phyloP scores from a whole-genome alignment of 2,888 invertebrate genomes.

The Phymatocera aterrima region DNA sequence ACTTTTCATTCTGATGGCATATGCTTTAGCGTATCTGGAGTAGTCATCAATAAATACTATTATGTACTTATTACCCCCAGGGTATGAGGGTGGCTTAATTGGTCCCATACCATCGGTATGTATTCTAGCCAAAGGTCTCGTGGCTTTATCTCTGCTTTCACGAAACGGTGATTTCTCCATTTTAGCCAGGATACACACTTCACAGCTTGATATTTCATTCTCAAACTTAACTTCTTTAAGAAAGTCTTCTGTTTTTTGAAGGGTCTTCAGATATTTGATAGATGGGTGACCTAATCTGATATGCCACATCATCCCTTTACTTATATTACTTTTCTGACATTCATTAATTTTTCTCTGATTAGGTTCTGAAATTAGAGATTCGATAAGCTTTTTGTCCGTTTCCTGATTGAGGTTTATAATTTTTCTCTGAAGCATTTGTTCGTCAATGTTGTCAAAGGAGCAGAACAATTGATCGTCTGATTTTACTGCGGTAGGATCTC shows the following conservation, averaged over 20 bases:
- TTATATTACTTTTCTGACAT: neutral
- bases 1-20: neutral
- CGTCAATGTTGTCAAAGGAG: too few species aligned
- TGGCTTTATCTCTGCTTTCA: conserved; percentile 1
- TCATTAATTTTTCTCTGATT: too few species aligned
- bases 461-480: too few species aligned
- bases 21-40: conserved; percentile 50
- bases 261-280: conserved; percentile 52
- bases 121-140: conserved; percentile 49
- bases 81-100: conserved; percentile 50
- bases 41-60: conserved; percentile 53
- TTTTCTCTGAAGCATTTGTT: too few species aligned
- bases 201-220: conserved; percentile 55
- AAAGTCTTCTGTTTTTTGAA: conserved; percentile 52
- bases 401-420: neutral
- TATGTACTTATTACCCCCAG: conserved; percentile 50
- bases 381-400: neutral
- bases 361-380: neutral
- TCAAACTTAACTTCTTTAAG: conserved; percentile 55
- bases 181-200: conserved; percentile 51
- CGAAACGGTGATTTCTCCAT: conserved; percentile 54
- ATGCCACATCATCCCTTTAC: conserved; percentile 28
- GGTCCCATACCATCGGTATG: conserved; percentile 54
- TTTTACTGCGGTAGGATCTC: too few species aligned
- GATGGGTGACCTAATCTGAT: conserved; percentile 49